phyloP scores from a whole-genome alignment of 2,888 invertebrate genomes.

The Aromia moschata region DNA sequence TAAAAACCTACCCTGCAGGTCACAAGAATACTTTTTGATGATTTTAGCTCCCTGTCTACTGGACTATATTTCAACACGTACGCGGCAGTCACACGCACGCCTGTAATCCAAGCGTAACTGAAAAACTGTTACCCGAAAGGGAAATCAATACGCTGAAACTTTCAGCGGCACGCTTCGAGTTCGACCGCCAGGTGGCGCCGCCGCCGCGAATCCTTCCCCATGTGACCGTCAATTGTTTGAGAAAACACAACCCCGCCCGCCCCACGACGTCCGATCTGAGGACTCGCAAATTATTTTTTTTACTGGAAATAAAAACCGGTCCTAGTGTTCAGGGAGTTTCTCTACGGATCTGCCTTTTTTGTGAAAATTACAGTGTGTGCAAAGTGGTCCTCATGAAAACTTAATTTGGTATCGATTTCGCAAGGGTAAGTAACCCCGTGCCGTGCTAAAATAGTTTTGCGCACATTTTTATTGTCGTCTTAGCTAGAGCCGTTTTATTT shows the following conservation, averaged over 20 bases:
- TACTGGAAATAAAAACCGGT: too few species aligned
- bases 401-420: slow-evolving; percentile 25
- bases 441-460: slow-evolving; percentile 2
- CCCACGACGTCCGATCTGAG: slow-evolving; percentile 17
- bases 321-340: too few species aligned
- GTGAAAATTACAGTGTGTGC: slow-evolving; percentile 13
- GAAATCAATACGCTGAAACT: slow-evolving; percentile 32
- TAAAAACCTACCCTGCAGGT: too few species aligned
- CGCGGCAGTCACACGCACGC: neutral
- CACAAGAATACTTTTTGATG: too few species aligned
- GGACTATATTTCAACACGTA: too few species aligned
- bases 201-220: slow-evolving; percentile 24
- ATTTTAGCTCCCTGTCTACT: too few species aligned
- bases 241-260: slow-evolving; percentile 43
- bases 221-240: slow-evolving; percentile 31
- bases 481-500: too few species aligned
- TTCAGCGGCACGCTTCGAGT: slow-evolving; percentile 5
- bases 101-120: slow-evolving; percentile 11
- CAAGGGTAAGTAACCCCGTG: slow-evolving; percentile 27
- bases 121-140: slow-evolving; percentile 8
- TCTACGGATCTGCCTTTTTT: too few species aligned
- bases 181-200: slow-evolving; percentile 25
- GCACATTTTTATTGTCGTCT: neutral
- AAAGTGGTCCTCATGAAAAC: neutral
- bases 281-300: too few species aligned